Evolutionary conservation across 2,888 invertebrate species (phyloP).

Genomic region (Microdon myrmicae): DNA sequence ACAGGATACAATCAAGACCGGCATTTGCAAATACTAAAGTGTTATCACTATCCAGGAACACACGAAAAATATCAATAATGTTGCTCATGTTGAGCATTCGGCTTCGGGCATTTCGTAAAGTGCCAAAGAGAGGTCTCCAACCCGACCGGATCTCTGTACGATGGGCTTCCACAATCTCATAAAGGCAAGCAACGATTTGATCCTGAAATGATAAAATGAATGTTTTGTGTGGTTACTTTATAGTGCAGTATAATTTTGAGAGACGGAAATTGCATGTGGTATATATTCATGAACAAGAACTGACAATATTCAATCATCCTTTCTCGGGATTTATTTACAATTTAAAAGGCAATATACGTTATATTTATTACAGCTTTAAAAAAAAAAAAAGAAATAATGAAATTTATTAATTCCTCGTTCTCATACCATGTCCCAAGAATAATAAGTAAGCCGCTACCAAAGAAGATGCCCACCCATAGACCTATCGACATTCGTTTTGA

Average conservation of each 20-base stretch:
- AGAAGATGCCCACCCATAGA: no score
- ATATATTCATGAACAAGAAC: no score
- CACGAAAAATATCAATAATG: constrained; percentile 90
- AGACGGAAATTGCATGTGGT: background rate
- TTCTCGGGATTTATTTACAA: no score
- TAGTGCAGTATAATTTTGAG: background rate
- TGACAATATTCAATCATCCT: no score
- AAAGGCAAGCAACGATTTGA: constrained; percentile 92
- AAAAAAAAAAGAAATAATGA: no score
- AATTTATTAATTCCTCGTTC: no score
- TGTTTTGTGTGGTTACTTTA: background rate
- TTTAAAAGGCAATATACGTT: no score
- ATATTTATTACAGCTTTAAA: no score
- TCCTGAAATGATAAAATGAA: constrained; percentile 72
- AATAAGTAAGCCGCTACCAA: no score
- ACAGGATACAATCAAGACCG: constrained; percentile 91
- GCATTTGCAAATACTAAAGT: constrained; percentile 94
- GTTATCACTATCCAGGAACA: constrained; percentile 92
- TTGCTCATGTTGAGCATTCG: constrained; percentile 72
- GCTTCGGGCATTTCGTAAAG: constrained; percentile 86
- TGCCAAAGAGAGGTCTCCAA: constrained; percentile 95
- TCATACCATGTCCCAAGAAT: no score
- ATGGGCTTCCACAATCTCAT: constrained; percentile 95
- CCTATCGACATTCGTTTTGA: no score
- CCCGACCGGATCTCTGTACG: constrained; percentile 93